phyloP scores from a whole-genome alignment of 2,797 vertebrate species.

The Ptychadena robeensis region DNA sequence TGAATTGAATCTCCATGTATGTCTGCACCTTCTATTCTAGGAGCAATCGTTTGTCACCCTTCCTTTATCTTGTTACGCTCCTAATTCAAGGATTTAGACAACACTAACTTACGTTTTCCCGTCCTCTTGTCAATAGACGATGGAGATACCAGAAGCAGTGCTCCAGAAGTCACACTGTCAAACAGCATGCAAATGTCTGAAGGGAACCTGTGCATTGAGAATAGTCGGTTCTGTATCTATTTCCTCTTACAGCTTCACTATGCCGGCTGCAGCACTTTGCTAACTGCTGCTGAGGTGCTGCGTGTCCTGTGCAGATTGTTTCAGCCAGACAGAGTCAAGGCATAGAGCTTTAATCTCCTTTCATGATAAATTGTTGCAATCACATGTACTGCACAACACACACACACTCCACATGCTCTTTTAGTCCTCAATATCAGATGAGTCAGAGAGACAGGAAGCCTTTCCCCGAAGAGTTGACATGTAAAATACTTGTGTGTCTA shows the following conservation, averaged over 20 bases:
- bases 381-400: slow-evolving; percentile 43
- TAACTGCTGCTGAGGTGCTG: slow-evolving; percentile 58
- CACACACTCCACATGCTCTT: slow-evolving; percentile 27
- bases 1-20: neutral
- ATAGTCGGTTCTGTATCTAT: slow-evolving; percentile 38
- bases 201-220: slow-evolving; percentile 59
- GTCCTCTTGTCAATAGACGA: slow-evolving; percentile 61
- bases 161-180: slow-evolving; percentile 60
- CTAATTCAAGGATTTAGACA: slow-evolving; percentile 11
- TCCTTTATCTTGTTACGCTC: neutral
- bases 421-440: slow-evolving; percentile 44
- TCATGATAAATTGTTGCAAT: slow-evolving; percentile 56
- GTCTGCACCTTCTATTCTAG: neutral
- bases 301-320: neutral
- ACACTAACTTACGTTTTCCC: slow-evolving; percentile 65
- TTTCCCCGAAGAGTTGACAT: slow-evolving; percentile 15
- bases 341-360: slow-evolving; percentile 59
- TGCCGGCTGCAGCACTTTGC: neutral
- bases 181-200: slow-evolving; percentile 53
- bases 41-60: neutral
- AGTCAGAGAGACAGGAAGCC: slow-evolving; percentile 30
- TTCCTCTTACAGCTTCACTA: slow-evolving; percentile 28
- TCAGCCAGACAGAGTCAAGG: slow-evolving; percentile 39
- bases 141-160: slow-evolving; percentile 54
- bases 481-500: slow-evolving; percentile 8